phyloP scores from a whole-genome alignment of 2,888 invertebrate genomes.

The Polydrusus pterygomalis region DNA sequence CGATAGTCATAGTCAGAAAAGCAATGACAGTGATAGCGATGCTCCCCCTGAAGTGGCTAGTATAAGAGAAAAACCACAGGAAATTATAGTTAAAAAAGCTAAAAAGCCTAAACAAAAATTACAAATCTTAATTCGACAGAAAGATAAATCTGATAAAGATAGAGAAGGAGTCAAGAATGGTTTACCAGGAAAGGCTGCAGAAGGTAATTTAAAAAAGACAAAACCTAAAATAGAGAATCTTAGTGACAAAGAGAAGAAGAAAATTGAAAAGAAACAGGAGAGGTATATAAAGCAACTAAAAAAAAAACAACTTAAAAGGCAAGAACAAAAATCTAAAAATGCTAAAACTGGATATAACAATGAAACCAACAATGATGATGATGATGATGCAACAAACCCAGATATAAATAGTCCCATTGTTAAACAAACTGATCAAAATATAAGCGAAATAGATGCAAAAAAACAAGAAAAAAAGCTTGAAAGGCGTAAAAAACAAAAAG shows the following conservation, averaged over 20 bases:
- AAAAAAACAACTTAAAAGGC: slow-evolving; percentile 42
- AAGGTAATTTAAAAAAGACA: not conserved
- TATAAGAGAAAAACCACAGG: slow-evolving; percentile 61
- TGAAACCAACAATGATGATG: not conserved
- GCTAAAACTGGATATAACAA: not conserved
- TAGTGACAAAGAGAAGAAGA: slow-evolving; percentile 48
- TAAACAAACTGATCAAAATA: slow-evolving; percentile 1
- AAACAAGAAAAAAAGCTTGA: slow-evolving; percentile 34
- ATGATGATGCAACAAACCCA: not conserved
- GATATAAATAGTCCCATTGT: not conserved
- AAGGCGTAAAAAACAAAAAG: slow-evolving; percentile 37
- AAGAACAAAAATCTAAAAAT: slow-evolving; percentile 26
- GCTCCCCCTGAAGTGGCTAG: slow-evolving; percentile 63
- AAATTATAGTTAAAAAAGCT: slow-evolving; percentile 58
- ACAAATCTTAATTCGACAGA: slow-evolving; percentile 54
- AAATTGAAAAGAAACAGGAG: slow-evolving; percentile 54
- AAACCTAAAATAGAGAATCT: slow-evolving; percentile 31
- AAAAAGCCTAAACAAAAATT: slow-evolving; percentile 60
- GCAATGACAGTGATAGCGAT: slow-evolving; percentile 60
- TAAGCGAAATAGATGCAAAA: slow-evolving; percentile 10
- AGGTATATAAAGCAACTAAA: slow-evolving; percentile 51
- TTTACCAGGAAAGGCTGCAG: not conserved
- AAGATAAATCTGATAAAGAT: slow-evolving; percentile 18
- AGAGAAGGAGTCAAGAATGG: slow-evolving; percentile 23
- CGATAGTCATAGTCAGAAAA: slow-evolving; percentile 43